Conservation (phyloP, 2,797 vertebrate species). For the Dromococcyx pavoninus region DNA sequence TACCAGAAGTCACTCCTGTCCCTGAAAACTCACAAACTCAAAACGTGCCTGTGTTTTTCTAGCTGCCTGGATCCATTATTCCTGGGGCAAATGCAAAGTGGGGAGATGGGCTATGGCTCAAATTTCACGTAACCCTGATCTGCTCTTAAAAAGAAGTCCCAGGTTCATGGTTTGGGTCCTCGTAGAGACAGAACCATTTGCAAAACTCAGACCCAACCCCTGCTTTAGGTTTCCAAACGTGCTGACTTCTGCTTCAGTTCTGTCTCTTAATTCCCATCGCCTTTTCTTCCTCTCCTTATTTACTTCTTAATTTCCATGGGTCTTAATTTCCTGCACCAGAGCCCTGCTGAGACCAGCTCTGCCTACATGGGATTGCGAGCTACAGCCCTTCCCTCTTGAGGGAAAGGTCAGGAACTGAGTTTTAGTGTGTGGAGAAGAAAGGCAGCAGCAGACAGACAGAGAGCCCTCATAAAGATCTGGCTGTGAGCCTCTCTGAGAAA, state of each 20-base stretch:
- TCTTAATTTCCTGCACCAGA: slow-evolving; percentile 29
- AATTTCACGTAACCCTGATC: neutral
- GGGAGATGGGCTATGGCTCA: neutral
- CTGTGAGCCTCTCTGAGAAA: slow-evolving; percentile 64
- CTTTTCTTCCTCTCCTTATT: slow-evolving; percentile 6
- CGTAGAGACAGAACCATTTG: neutral
- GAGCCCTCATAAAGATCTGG: slow-evolving; percentile 44
- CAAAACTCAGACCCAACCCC: neutral
- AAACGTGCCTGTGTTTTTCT: rapidly evolving
- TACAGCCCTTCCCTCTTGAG: neutral
- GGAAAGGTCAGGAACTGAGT: slow-evolving; percentile 32
- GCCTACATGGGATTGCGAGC: neutral
- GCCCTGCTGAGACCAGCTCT: neutral
- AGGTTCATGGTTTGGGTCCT: neutral
- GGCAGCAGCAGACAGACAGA: slow-evolving; percentile 36
- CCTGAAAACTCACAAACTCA: neutral
- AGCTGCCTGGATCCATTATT: neutral
- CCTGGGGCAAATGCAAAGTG: rapidly evolving
- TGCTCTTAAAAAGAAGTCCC: neutral
- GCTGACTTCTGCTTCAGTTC: neutral
- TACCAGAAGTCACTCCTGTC: neutral
- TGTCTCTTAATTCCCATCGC: neutral
- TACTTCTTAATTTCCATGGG: slow-evolving; percentile 5
- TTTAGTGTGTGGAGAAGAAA: slow-evolving; percentile 20
- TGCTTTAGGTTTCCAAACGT: neutral